Percentiles rank a stretch among this genome's conserved stretches.
Conservation (phyloP, 2,797 vertebrate genomes). For the Eremophila alpestris region DNA sequence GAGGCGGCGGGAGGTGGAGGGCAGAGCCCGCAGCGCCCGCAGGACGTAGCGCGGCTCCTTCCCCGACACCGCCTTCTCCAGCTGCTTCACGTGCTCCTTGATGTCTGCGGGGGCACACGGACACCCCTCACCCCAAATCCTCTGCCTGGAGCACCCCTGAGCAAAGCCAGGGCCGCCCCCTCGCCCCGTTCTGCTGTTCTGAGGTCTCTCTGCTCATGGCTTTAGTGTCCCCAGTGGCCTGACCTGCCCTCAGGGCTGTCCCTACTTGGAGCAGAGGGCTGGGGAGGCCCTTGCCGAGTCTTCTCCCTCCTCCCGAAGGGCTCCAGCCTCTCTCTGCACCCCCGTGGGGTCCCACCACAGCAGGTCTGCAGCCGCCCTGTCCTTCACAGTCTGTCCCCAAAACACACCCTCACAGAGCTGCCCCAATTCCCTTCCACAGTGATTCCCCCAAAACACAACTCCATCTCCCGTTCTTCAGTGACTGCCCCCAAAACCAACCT, state of each 20-base stretch:
- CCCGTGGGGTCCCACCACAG: accelerated
- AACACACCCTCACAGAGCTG: too few relatives aligned
- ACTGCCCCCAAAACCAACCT: neutral
- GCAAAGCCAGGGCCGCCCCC: accelerated
- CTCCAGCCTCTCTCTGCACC: neutral
- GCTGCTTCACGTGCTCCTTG: constrained; percentile 94
- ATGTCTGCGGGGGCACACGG: constrained; percentile 78
- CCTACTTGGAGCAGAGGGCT: neutral
- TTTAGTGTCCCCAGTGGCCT: neutral
- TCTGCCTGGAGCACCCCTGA: neutral
- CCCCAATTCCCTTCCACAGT: neutral
- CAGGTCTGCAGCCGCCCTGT: neutral
- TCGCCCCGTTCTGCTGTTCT: accelerated
- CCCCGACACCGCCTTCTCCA: constrained; percentile 93
- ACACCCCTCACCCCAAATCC: neutral
- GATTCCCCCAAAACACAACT: neutral
- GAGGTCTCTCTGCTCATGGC: accelerated
- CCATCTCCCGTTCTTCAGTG: accelerated
- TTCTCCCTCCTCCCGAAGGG: neutral
- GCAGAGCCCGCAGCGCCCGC: constrained; percentile 88
- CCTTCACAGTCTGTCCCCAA: neutral
- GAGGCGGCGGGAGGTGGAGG: constrained; percentile 92
- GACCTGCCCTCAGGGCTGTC: accelerated
- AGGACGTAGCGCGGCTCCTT: constrained; percentile 95
- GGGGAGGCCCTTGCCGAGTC: neutral